A percentile compares a stretch with the other conserved stretches of the same genome.
Evolutionary conservation across 2,113 vertebrate species (phyloP).

Genomic region (Cepphus grylle): DNA sequence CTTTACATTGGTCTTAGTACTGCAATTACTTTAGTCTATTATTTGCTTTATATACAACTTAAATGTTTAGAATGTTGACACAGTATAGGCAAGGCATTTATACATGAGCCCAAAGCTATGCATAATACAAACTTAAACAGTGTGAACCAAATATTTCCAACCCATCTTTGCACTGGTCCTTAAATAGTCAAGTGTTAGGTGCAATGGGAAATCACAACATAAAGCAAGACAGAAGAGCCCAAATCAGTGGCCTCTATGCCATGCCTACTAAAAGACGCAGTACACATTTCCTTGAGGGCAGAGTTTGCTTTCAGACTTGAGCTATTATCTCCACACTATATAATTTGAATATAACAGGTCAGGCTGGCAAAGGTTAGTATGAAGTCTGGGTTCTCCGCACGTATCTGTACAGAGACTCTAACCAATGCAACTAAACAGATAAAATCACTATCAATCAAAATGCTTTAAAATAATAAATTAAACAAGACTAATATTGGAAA

Average conservation of each 20-base stretch:
- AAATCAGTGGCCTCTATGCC: background rate
- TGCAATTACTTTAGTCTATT: background rate
- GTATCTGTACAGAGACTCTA: background rate
- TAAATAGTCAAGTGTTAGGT: background rate
- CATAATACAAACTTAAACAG: background rate
- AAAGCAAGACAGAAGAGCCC: background rate
- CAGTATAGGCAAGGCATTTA: background rate
- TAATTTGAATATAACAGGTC: background rate
- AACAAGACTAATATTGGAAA: background rate
- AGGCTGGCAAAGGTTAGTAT: background rate
- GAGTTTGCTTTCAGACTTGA: background rate
- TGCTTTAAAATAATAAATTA: background rate
- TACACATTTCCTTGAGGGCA: background rate
- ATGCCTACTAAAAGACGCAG: background rate
- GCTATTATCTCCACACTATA: background rate
- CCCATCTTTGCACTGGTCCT: background rate
- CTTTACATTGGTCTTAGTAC: accelerated
- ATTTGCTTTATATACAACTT: background rate
- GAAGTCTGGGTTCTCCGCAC: background rate
- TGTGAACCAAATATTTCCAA: background rate
- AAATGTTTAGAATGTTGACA: background rate
- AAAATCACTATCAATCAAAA: background rate
- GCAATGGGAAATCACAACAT: background rate
- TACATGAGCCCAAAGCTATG: background rate
- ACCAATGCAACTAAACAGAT: background rate